Evolutionary conservation across 2,888 invertebrate species (phyloP).

Genomic region (Mellilla xanthometata): DNA sequence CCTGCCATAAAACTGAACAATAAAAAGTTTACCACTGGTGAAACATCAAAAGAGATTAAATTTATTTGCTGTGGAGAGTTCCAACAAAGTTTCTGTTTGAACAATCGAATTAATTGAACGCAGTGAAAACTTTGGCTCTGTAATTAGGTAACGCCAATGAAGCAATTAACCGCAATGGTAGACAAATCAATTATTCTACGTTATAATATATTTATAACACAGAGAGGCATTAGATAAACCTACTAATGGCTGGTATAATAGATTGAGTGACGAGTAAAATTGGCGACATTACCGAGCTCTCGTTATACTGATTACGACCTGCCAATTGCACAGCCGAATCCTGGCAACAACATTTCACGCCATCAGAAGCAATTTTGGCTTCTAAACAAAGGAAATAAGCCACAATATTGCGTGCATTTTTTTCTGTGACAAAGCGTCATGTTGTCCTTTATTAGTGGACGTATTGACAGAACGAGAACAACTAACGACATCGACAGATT

Average conservation of each 20-base stretch:
- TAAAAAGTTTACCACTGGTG: constrained; percentile 57
- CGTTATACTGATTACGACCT: constrained; percentile 46
- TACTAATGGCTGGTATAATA: constrained; percentile 44
- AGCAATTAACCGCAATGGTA: constrained; percentile 10
- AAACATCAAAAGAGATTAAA: constrained; percentile 52
- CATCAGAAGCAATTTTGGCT: constrained; percentile 29
- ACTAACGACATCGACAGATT: constrained; percentile 67
- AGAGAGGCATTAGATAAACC: constrained; percentile 23
- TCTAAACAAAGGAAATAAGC: constrained; percentile 36
- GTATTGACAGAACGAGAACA: constrained; percentile 71
- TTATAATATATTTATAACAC: too few relatives aligned
- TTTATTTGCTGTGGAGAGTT: constrained; percentile 43
- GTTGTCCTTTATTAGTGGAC: constrained; percentile 63
- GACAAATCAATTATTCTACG: constrained; percentile 7
- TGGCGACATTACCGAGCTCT: constrained; percentile 50
- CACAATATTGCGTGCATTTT: constrained; percentile 37
- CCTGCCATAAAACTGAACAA: constrained; percentile 50
- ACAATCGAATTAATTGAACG: constrained; percentile 34
- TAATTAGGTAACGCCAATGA: constrained; percentile 9
- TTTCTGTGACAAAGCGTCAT: constrained; percentile 37
- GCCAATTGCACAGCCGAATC: constrained; percentile 45
- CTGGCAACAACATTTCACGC: constrained; percentile 40
- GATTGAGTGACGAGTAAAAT: constrained; percentile 50
- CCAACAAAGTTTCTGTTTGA: constrained; percentile 35
- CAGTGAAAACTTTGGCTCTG: constrained; percentile 4